Evolutionary conservation across 2,113 vertebrate genomes (phyloP).

Genomic region (Plecotus auritus): DNA sequence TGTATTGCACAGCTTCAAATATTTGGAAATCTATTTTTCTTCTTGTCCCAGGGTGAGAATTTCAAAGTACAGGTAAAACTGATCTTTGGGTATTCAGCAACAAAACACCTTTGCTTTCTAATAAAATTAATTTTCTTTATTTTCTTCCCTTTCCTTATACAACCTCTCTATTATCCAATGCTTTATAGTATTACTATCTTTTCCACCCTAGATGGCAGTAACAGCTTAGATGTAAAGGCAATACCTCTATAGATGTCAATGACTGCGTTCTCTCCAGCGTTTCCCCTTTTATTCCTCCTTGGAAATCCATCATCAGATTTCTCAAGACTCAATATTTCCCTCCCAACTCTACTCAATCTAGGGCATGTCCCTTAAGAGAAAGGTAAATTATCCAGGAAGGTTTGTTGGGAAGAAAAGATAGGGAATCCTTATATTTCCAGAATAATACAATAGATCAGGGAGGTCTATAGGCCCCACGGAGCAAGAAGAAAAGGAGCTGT

Average conservation of each 20-base stretch:
- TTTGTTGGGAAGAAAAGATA: background rate
- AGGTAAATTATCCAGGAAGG: background rate
- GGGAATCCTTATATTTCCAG: constrained; percentile 12
- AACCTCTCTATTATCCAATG: background rate
- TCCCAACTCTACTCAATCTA: background rate
- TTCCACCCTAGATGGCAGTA: constrained; percentile 76
- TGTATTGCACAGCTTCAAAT: background rate
- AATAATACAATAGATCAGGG: background rate
- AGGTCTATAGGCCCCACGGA: background rate
- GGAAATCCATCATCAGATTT: background rate
- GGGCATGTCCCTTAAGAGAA: background rate
- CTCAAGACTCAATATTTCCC: background rate
- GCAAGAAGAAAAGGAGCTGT: background rate
- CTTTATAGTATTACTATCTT: background rate
- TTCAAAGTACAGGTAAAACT: background rate
- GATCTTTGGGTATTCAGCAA: background rate
- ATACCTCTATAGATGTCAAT: accelerated
- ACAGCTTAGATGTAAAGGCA: background rate
- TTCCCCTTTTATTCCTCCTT: background rate
- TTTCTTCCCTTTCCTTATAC: background rate
- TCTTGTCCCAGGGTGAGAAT: background rate
- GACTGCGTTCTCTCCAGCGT: accelerated
- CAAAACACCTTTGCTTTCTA: background rate
- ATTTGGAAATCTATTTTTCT: background rate
- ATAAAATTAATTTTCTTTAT: background rate